Evolutionary conservation across 2,113 vertebrate species (phyloP).

Genomic region (Daubentonia madagascariensis): DNA sequence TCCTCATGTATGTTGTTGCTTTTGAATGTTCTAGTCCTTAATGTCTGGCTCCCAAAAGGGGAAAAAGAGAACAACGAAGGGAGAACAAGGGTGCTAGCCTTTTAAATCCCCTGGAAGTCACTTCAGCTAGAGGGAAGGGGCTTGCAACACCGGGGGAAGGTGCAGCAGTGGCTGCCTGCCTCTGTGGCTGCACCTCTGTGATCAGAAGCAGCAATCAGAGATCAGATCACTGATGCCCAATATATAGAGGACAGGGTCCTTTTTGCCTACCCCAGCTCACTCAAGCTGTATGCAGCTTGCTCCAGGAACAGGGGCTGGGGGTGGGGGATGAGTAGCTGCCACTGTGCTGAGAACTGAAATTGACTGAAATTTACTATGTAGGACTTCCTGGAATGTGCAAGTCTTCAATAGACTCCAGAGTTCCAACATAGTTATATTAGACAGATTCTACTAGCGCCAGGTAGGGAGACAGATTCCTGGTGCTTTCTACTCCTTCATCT

Average conservation of each 20-base stretch:
- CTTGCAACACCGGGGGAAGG: accelerated
- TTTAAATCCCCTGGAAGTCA: neutral
- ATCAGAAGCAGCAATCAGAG: neutral
- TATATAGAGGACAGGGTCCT: neutral
- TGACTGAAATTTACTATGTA: too few species aligned
- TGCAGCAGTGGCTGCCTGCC: neutral
- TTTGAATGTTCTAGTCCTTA: neutral
- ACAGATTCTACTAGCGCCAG: neutral
- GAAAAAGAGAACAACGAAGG: neutral
- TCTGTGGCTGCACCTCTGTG: neutral
- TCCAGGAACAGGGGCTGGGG: neutral
- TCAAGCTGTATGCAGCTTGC: neutral
- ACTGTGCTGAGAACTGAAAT: neutral
- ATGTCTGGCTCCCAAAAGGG: neutral
- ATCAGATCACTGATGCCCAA: neutral
- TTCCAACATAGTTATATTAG: neutral
- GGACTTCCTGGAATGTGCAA: neutral
- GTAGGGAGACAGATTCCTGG: neutral
- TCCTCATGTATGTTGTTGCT: neutral
- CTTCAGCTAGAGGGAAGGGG: neutral
- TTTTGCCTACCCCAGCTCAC: neutral
- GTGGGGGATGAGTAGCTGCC: neutral
- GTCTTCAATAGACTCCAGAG: neutral
- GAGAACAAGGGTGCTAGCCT: neutral
- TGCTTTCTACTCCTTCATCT: neutral